Base-by-base conservation (phyloP, 1,140 invertebrate genomes). In the Dendrolimus punctatus region DNA sequence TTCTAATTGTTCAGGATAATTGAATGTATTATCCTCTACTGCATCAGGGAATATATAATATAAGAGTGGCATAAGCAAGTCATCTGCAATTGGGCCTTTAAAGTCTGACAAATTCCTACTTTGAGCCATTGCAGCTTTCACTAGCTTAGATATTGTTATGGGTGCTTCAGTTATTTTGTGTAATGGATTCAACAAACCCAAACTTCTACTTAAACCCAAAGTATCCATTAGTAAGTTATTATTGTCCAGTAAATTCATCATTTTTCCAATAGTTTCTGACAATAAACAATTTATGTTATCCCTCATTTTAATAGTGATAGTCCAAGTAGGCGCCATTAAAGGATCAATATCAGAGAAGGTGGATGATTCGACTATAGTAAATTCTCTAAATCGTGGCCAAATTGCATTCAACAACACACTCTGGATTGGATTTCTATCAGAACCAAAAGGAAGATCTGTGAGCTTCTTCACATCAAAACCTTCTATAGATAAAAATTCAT, bases 41-140 rank as follows among this genome's bases (percentile, higher is more conserved):
- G 95, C 94, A 91, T 98, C 96, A 49, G 96, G 95, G 78, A 98
- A 98, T 9, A 98, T 79, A 83, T 93, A 97, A 73, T 94, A 92
- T 23, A 98, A 74, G 53, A 98, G 91, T 39, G 92, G 89, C 64
- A 93, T 91, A 2, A 98, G 76, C 53, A 94, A 87, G 9, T 94
- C 92, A 63, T 93, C 91, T 8, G 91, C 85, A 68, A 98, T 92
- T 6, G 95, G 93, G 1, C 94, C 92, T 54, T 92, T 90, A 40
- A 88, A 84, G 53, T 86, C 79, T 6, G 67, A 66, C 8, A 63
- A 50, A 56, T 67, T 70, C 46, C 68, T 73, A 57, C 64, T 60
- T 47, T 73, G 76, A n/a, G 76, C 80, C 39, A 81, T 87, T n/a
- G 83, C 80, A 39, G 77, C 78, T 53, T 79, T 85, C 6, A 82